Percentiles rank a stretch among this genome's conserved stretches.
phyloP scores from a whole-genome alignment of 1,140 invertebrate species.

The Harlomillsia oculata region DNA sequence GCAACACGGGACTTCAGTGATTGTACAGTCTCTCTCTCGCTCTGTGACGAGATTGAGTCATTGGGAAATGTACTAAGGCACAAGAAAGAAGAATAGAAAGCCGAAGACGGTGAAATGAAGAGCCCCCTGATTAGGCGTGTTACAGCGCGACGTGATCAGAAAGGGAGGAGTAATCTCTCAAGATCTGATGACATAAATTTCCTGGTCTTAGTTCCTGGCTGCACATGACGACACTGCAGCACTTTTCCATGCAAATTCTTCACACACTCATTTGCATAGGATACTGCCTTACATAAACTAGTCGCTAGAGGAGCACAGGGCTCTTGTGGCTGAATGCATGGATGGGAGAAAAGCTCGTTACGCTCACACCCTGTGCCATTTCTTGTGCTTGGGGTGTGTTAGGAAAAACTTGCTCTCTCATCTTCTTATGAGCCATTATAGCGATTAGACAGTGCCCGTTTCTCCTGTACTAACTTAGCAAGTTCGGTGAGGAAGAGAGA shows the following conservation, averaged over 20 bases:
- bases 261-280: constrained; percentile 36
- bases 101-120: too few relatives aligned
- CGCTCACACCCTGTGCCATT: constrained; percentile 8
- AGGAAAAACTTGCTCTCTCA: constrained; percentile 25
- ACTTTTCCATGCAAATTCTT: constrained; percentile 38
- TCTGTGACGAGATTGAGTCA: too few relatives aligned
- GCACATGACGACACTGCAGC: constrained; percentile 35
- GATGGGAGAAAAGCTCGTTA: constrained; percentile 24
- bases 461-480: too few relatives aligned
- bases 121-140: constrained; percentile 31
- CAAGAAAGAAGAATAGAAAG: too few relatives aligned
- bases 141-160: constrained; percentile 34
- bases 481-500: too few relatives aligned
- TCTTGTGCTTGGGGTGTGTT: background rate
- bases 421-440: constrained; percentile 34
- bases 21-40: too few relatives aligned
- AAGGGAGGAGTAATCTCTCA: constrained; percentile 36
- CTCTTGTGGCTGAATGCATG: background rate
- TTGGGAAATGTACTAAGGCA: too few relatives aligned
- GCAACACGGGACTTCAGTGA: too few relatives aligned
- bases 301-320: too few relatives aligned
- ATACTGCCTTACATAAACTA: constrained; percentile 28
- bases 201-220: constrained; percentile 35
- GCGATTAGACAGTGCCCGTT: constrained; percentile 29
- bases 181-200: constrained; percentile 37